Evolutionary conservation across 2,113 vertebrate genomes (phyloP).

Genomic region (Sprattus sprattus): DNA sequence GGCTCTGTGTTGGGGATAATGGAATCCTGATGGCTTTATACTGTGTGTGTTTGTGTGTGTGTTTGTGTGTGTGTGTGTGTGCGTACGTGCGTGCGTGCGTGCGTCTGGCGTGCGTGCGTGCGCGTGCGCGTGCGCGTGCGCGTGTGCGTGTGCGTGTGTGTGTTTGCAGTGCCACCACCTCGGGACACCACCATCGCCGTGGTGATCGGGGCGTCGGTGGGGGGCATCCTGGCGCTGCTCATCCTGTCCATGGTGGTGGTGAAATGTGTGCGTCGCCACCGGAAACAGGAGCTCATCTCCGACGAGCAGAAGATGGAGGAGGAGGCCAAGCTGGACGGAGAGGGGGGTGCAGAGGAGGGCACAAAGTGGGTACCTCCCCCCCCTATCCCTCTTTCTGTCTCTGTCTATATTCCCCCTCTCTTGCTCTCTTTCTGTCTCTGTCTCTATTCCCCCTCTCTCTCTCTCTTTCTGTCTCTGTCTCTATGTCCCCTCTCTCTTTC

Average conservation of each 20-base stretch:
- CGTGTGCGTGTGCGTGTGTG: not conserved
- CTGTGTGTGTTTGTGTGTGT: too few relatives aligned
- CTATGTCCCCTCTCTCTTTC: not conserved
- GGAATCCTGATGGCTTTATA: too few relatives aligned
- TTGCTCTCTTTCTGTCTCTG: not conserved
- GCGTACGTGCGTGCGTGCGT: slow-evolving; percentile 40
- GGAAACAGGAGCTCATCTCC: slow-evolving; percentile 88
- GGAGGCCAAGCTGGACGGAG: slow-evolving; percentile 89
- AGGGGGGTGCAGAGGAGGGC: slow-evolving; percentile 83
- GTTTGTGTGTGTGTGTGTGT: not conserved
- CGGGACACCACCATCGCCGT: slow-evolving; percentile 92
- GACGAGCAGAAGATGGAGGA: slow-evolving; percentile 96
- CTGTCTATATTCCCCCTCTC: not conserved
- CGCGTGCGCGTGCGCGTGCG: too few relatives aligned
- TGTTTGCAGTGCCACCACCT: slow-evolving; percentile 80
- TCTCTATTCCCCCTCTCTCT: not conserved
- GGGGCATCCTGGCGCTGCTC: slow-evolving; percentile 87
- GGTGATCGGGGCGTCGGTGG: slow-evolving; percentile 89
- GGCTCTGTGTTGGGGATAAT: too few relatives aligned
- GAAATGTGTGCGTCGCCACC: slow-evolving; percentile 90
- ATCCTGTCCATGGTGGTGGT: slow-evolving; percentile 92
- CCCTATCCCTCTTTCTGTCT: not conserved
- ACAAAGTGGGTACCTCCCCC: slow-evolving; percentile 77
- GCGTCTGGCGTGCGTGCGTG: too few relatives aligned
- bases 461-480: not conserved